Percentiles rank a stretch among this genome's conserved stretches.
These are phyloP conservation scores for Scaptomyza hsui DNA, from an alignment of 1,140 invertebrate species.

Conservation along the genomic window DNA sequence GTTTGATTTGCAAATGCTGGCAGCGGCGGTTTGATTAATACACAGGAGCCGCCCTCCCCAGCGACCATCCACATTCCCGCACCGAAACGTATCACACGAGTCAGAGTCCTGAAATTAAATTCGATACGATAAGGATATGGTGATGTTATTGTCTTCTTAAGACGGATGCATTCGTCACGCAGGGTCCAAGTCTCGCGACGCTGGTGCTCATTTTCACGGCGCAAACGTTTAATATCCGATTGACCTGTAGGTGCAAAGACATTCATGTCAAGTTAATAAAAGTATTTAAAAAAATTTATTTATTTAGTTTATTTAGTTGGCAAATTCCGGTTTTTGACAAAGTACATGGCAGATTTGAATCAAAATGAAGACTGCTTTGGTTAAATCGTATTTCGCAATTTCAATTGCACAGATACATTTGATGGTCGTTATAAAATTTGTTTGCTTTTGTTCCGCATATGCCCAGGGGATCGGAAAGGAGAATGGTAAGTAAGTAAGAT, in stretches of 20 bases:
- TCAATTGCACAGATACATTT: no score
- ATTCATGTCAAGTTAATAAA: not conserved
- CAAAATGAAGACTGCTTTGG: no score
- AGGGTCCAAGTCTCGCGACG: constrained; percentile 93
- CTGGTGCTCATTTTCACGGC: constrained; percentile 93
- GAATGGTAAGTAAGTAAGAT: no score
- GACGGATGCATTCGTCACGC: constrained; percentile 93
- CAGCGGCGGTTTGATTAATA: constrained; percentile 51
- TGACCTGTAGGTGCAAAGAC: constrained; percentile 88
- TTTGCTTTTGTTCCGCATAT: no score
- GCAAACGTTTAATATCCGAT: constrained; percentile 93
- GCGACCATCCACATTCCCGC: constrained; percentile 79
- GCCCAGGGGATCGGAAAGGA: no score
- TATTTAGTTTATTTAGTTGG: no score
- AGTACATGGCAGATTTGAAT: no score
- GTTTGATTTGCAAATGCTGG: constrained; percentile 23
- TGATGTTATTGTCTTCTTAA: constrained; percentile 86
- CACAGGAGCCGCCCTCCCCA: constrained; percentile 73
- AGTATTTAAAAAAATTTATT: no score
- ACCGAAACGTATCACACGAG: constrained; percentile 84
- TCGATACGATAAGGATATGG: not conserved
- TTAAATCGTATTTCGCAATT: no score
- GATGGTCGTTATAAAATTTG: no score
- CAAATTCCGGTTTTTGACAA: no score
- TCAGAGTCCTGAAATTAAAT: constrained; percentile 74